A percentile compares a stretch with the other conserved stretches of the same genome.
Evolutionary conservation across 2,797 vertebrate species (phyloP).

Genomic region (Rhinogobio ventralis): DNA sequence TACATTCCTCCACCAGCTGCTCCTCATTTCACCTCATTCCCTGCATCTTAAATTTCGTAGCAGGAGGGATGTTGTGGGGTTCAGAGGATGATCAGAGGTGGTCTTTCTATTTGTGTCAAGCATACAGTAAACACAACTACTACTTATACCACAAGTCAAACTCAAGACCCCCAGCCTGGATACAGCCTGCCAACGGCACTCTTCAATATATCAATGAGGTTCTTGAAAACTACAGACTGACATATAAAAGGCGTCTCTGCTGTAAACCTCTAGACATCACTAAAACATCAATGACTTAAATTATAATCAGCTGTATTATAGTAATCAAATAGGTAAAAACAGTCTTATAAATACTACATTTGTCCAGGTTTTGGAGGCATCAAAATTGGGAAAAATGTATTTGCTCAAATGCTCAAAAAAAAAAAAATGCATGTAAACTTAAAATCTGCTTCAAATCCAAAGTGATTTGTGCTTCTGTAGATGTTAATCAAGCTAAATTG

Average conservation of each 20-base stretch:
- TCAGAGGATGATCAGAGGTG: conserved; percentile 17
- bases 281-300: background rate
- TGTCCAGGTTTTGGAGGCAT: background rate
- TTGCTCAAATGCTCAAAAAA: no score
- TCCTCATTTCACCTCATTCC: conserved; percentile 71
- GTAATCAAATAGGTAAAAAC: background rate
- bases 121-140: background rate
- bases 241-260: background rate
- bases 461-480: no score
- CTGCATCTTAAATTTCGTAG: conserved; percentile 45
- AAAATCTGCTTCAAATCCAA: no score
- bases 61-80: conserved; percentile 23
- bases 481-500: no score
- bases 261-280: background rate
- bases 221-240: background rate
- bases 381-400: background rate
- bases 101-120: background rate
- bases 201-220: no score
- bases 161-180: no score
- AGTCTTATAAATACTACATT: background rate
- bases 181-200: no score
- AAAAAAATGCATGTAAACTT: no score
- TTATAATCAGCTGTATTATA: background rate
- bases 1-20: conserved; percentile 75
- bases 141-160: no score